Evolutionary conservation across 30 jellyfish, hydroid and myxozoan genomes (phyloP), one percentile per base, ranked within the genome.

Genomic region (Mastigias papua): DNA sequence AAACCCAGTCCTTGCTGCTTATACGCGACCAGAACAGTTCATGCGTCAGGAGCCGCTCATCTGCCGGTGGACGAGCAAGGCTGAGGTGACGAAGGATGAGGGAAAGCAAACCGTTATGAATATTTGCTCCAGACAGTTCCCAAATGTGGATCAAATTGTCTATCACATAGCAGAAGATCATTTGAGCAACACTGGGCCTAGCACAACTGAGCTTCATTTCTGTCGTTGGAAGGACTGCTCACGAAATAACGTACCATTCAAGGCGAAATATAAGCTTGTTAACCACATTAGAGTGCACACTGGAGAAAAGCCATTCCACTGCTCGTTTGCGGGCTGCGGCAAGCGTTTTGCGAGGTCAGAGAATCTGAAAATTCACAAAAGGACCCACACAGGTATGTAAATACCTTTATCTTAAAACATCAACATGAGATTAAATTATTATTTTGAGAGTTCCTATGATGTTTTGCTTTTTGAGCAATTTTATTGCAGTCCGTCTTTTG

Each of bases 221-320:
- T 94, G 98, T 67, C 93, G 86, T 35, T 94, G 98, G 98, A 89
- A 94, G 73, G 98, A 89, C 81, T 94, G 98, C 76, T 73, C 89
- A 17, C 90, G 98, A 54, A 89, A 84, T 54, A 76, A 66, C 65
- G 77, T 81, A 5, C 98, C 98, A 54, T 94, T 94, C 91, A 94
- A 89, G 81, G 98, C 98, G 22, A 84, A 93, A 64, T 94, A 94
- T 80, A 94, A 94, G 87, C 97, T 94, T 60, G 97, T 94, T 21
- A 94, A 94, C 28, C 98, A 94, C 69, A 83, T 94, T 3, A 96
- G 99, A 13, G 97, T 89, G 49, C n/a, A n/a, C n/a, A n/a, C n/a
- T n/a, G n/a, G n/a, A n/a, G n/a, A n/a, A n/a, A n/a, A n/a, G n/a
- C n/a, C 99, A 95, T 95, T 95, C 68, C 97, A 90, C 60, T 95